Conservation (phyloP, 2,888 invertebrate species). For the Hyles lineata region DNA sequence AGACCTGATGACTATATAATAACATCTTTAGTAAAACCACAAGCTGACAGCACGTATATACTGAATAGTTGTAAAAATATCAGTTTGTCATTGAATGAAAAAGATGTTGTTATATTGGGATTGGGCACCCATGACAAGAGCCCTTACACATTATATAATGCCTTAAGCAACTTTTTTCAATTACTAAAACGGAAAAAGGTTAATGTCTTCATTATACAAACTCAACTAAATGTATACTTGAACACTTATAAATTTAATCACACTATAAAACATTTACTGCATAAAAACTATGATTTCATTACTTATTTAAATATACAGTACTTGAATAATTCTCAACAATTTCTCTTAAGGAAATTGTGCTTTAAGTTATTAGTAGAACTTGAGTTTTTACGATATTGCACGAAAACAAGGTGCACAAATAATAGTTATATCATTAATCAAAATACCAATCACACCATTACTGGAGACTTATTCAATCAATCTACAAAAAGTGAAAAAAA, state of each 20-base stretch:
- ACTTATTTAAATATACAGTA: no score
- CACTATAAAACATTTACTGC: no score
- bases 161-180: not conserved
- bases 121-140: not conserved
- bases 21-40: not conserved
- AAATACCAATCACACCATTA: no score
- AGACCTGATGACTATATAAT: constrained; percentile 2
- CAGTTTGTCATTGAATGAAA: not conserved
- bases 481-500: no score
- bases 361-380: not conserved
- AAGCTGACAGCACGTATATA: not conserved
- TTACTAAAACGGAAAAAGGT: not conserved
- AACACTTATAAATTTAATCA: no score
- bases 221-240: not conserved
- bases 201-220: not conserved
- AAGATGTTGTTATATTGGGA: not conserved
- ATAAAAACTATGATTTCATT: no score
- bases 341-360: not conserved
- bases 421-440: not conserved
- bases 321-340: not conserved
- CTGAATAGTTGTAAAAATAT: not conserved
- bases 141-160: not conserved
- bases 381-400: not conserved
- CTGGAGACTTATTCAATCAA: no score
- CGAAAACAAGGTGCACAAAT: not conserved